phyloP scores from a whole-genome alignment of 2,113 vertebrate species.

The Amazona guildingii region DNA sequence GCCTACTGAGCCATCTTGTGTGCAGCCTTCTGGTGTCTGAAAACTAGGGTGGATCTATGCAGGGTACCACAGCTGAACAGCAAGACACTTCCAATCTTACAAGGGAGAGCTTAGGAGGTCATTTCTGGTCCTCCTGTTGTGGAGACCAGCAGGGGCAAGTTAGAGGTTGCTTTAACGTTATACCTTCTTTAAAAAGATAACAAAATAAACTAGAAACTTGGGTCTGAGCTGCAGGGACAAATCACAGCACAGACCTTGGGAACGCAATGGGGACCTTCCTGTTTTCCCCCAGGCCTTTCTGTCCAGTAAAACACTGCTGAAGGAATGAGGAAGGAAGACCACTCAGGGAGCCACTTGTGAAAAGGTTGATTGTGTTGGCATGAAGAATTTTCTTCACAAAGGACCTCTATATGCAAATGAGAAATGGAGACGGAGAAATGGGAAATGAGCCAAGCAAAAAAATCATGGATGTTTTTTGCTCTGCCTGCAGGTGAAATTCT shows the following conservation, averaged over 20 bases:
- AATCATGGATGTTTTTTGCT: background rate
- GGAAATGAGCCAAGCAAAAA: slow-evolving; percentile 13
- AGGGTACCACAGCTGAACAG: background rate
- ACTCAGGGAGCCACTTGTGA: background rate
- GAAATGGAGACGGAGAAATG: background rate
- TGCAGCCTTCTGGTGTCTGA: accelerated
- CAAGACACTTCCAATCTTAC: background rate
- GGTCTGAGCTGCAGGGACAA: background rate
- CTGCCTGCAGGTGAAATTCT: slow-evolving; percentile 7
- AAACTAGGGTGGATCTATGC: background rate
- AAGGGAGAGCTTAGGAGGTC: background rate
- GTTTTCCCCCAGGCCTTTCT: background rate
- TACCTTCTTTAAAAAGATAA: background rate
- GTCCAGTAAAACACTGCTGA: background rate
- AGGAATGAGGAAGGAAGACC: background rate
- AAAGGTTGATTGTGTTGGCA: background rate
- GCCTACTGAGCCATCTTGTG: background rate
- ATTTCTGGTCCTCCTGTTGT: background rate
- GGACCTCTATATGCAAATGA: background rate
- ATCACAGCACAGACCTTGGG: background rate
- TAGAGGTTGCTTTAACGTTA: background rate
- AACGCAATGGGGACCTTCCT: accelerated
- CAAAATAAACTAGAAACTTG: background rate
- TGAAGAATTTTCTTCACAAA: background rate
- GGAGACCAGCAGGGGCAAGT: background rate